These are phyloP conservation scores for Vulpes lagopus DNA, from an alignment of 2,113 vertebrate genomes.

Conservation along the genomic window DNA sequence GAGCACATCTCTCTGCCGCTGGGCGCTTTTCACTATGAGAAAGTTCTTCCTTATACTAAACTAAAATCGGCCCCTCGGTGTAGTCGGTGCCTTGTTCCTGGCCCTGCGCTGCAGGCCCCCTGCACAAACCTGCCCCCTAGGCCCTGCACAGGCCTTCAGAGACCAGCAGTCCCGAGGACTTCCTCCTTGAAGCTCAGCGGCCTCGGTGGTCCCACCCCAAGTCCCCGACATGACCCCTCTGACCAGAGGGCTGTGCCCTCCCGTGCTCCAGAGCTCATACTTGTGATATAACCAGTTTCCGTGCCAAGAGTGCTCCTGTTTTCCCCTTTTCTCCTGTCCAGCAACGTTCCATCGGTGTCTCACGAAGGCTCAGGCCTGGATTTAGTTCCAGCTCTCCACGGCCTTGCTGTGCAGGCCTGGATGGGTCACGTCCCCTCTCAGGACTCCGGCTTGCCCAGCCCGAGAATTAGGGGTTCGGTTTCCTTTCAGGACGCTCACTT, in stretches of 20 bases:
- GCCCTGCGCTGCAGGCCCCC: neutral
- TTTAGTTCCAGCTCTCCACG: neutral
- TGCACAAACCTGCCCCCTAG: neutral
- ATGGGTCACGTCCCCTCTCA: neutral
- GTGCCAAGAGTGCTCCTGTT: neutral
- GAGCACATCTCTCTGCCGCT: neutral
- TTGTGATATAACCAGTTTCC: neutral
- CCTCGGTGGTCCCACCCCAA: neutral
- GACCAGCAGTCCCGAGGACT: neutral
- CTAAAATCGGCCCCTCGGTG: neutral
- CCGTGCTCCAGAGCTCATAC: neutral
- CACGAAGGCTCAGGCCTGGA: neutral
- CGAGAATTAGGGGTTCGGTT: neutral
- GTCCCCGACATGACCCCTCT: too few relatives aligned
- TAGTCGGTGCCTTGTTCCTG: neutral
- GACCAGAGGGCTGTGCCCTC: neutral
- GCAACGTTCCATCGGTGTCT: neutral
- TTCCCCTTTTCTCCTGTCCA: neutral
- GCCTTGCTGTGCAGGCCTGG: neutral
- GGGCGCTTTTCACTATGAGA: neutral
- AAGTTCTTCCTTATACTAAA: slow-evolving; percentile 4
- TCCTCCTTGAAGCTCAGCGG: neutral
- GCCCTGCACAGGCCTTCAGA: neutral
- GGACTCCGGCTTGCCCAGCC: neutral
- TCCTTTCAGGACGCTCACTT: neutral